These are phyloP conservation scores for Chelmon rostratus DNA, from an alignment of 2,797 vertebrate genomes.

Conservation along the genomic window DNA sequence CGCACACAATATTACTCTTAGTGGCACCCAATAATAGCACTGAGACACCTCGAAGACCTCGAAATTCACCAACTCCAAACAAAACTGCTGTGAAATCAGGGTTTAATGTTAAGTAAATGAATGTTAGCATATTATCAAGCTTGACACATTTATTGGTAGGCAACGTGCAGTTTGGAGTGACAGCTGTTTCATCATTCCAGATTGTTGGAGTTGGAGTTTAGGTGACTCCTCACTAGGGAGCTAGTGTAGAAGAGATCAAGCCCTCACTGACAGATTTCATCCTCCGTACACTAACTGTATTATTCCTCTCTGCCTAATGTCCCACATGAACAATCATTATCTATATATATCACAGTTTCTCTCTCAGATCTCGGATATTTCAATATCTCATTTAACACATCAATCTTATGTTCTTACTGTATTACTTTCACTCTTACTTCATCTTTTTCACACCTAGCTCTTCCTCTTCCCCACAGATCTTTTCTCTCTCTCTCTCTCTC, in stretches of 20 bases:
- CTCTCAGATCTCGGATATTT: constrained; percentile 17
- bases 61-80: not conserved
- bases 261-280: not conserved
- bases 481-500: not conserved
- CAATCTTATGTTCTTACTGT: constrained; percentile 20
- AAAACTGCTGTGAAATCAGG: not conserved
- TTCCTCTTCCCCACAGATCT: constrained; percentile 17
- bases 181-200: not conserved
- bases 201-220: too few species aligned
- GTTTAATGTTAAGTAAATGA: not conserved
- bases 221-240: not conserved
- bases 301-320: not conserved
- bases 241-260: too few species aligned
- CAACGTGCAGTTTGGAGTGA: not conserved
- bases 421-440: constrained; percentile 41
- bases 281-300: not conserved
- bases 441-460: constrained; percentile 46
- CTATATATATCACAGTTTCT: not conserved
- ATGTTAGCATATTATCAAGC: not conserved
- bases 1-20: not conserved
- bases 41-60: not conserved
- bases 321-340: not conserved
- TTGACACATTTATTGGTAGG: not conserved
- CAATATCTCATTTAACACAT: constrained; percentile 38
- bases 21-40: too few species aligned